phyloP scores from a whole-genome alignment of 2,113 vertebrate genomes.

The Megalops atlanticus region DNA sequence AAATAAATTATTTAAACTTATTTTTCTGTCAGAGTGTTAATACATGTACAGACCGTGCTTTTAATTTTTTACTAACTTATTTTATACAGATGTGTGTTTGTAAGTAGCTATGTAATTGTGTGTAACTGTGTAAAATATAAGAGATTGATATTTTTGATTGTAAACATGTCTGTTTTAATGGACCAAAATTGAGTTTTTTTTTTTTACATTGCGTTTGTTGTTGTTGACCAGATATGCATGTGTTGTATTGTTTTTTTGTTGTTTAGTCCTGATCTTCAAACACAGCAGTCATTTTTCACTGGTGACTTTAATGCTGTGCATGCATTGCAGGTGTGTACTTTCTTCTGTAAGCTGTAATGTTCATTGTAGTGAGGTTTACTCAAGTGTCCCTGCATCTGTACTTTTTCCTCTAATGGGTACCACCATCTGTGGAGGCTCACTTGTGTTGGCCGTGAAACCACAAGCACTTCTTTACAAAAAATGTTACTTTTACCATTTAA shows the following conservation, averaged over 20 bases:
- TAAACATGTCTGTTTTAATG: conserved; percentile 95
- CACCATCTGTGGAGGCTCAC: conserved; percentile 57
- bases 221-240: conserved; percentile 78
- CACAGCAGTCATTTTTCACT: conserved; percentile 68
- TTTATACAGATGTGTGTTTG: conserved; percentile 97
- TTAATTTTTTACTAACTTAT: conserved; percentile 98
- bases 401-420: conserved; percentile 65
- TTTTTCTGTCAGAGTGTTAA: conserved; percentile 67
- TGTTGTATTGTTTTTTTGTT: conserved; percentile 64
- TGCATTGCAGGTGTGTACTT: conserved; percentile 81
- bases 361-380: conserved; percentile 71
- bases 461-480: conserved; percentile 73
- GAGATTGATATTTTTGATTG: conserved; percentile 91
- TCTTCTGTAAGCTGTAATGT: conserved; percentile 70
- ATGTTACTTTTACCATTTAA: conserved; percentile 73
- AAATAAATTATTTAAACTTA: conserved; percentile 55
- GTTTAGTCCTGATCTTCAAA: conserved; percentile 64
- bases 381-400: conserved; percentile 71
- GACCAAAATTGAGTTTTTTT: conserved; percentile 89
- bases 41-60: conserved; percentile 91
- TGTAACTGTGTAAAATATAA: conserved; percentile 85
- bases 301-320: conserved; percentile 84
- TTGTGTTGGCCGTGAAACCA: conserved; percentile 75
- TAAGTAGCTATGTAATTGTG: conserved; percentile 98
- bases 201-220: conserved; percentile 66